Percentiles rank a stretch among this genome's conserved stretches.
phyloP scores from a whole-genome alignment of 1,140 invertebrate species.

The Orchesella cincta region DNA sequence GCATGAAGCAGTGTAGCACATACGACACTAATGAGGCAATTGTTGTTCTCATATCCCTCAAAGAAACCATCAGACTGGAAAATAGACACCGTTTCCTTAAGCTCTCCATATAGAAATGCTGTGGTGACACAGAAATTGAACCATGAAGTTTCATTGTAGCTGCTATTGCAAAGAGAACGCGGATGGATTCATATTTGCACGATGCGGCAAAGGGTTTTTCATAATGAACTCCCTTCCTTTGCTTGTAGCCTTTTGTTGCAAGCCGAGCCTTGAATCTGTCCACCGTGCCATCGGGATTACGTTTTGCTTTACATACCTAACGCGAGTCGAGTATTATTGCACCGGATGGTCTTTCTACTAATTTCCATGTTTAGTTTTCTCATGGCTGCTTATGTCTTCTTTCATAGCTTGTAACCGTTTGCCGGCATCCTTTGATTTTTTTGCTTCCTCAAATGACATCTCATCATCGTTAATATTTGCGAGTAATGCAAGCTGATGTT shows the following conservation, averaged over 20 bases:
- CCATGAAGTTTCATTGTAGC: conserved; percentile 43
- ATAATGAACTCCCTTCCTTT: conserved; percentile 49
- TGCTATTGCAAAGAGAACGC: conserved; percentile 51
- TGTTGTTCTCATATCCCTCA: conserved; percentile 26
- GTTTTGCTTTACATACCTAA: conserved; percentile 45
- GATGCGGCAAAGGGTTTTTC: conserved; percentile 53
- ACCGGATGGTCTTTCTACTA: conserved; percentile 27
- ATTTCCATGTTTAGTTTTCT: conserved; percentile 48
- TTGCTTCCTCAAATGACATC: conserved; percentile 23
- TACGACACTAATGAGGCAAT: too few species aligned
- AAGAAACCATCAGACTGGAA: conserved; percentile 52
- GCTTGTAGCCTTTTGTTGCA: conserved; percentile 51
- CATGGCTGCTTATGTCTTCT: conserved; percentile 40
- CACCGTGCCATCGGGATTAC: not conserved
- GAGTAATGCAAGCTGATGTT: not conserved
- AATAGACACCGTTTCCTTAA: conserved; percentile 57
- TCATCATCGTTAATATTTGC: not conserved
- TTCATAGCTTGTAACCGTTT: conserved; percentile 38
- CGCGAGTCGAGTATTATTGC: conserved; percentile 20
- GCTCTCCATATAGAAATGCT: conserved; percentile 55
- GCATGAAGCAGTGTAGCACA: too few species aligned
- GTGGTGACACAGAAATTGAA: conserved; percentile 56
- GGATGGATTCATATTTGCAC: conserved; percentile 49
- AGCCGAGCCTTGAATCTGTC: conserved; percentile 51
- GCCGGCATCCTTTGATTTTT: conserved; percentile 28